phyloP scores from a whole-genome alignment of 1,140 invertebrate genomes.

The Drosophila murphyi region DNA sequence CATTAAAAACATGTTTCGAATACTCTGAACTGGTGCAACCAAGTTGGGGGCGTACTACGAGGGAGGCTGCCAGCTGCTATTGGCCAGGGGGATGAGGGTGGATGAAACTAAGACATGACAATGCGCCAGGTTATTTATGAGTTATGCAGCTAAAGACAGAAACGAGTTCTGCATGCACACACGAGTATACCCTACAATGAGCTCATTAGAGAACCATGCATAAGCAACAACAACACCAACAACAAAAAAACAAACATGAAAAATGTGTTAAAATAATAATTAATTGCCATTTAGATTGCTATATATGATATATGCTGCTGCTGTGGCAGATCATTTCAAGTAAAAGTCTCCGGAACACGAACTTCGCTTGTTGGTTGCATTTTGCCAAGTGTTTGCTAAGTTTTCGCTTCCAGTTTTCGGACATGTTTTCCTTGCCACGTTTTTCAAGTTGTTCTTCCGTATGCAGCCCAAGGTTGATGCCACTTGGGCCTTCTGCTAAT shows the following conservation, averaged over 20 bases:
- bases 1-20: slow-evolving; percentile 37
- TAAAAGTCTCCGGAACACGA: slow-evolving; percentile 29
- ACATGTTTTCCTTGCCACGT: neutral
- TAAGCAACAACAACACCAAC: neutral
- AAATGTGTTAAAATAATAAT: slow-evolving; percentile 60
- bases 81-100: neutral
- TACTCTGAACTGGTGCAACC: slow-evolving; percentile 34
- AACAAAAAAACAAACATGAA: slow-evolving; percentile 29
- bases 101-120: neutral
- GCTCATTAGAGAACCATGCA: slow-evolving; percentile 37
- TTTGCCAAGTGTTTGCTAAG: slow-evolving; percentile 2
- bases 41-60: slow-evolving; percentile 21
- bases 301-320: neutral
- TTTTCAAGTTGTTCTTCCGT: slow-evolving; percentile 52
- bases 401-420: neutral
- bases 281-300: slow-evolving; percentile 52
- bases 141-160: slow-evolving; percentile 12
- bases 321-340: slow-evolving; percentile 19
- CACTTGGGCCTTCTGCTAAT: slow-evolving; percentile 58
- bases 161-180: slow-evolving; percentile 35
- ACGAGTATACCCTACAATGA: neutral
- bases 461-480: slow-evolving; percentile 40
- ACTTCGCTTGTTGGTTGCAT: neutral
- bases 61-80: no score
- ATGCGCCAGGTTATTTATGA: slow-evolving; percentile 30